Percentiles rank a stretch among this genome's conserved stretches.
Evolutionary conservation across 1,140 invertebrate species (phyloP).

Genomic region (Zaprionus inermis): DNA sequence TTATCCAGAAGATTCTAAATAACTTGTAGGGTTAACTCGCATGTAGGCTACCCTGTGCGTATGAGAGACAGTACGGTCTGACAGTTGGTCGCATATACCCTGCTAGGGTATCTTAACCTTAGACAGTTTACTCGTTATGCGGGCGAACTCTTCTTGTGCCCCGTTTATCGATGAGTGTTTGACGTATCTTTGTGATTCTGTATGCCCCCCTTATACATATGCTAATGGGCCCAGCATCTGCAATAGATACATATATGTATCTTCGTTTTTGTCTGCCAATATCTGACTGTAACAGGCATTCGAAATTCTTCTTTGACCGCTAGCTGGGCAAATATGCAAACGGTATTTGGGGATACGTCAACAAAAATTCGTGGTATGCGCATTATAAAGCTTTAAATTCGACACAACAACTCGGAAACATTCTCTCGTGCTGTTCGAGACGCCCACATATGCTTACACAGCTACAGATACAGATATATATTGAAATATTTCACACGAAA

Average conservation of each 20-base stretch:
- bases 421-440: slow-evolving; percentile 56
- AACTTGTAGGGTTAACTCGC: not conserved
- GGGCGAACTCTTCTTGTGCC: slow-evolving; percentile 43
- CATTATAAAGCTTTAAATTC: slow-evolving; percentile 77
- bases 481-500: slow-evolving; percentile 58
- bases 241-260: not conserved
- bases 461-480: slow-evolving; percentile 26
- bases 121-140: slow-evolving; percentile 28
- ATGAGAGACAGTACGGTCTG: not conserved
- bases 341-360: slow-evolving; percentile 74
- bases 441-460: too few relatives aligned
- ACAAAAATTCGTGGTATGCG: slow-evolving; percentile 78
- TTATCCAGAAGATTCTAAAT: slow-evolving; percentile 24
- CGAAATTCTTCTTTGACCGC: slow-evolving; percentile 30
- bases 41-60: not conserved
- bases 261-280: slow-evolving; percentile 37
- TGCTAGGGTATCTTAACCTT: slow-evolving; percentile 26
- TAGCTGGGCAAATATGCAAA: slow-evolving; percentile 58
- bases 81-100: too few relatives aligned
- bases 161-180: slow-evolving; percentile 54
- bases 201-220: slow-evolving; percentile 29
- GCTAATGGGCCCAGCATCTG: slow-evolving; percentile 23
- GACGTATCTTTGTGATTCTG: slow-evolving; percentile 24
- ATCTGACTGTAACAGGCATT: slow-evolving; percentile 49
- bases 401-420: slow-evolving; percentile 79